These are phyloP conservation scores for Elymnias hypermnestra DNA, from an alignment of 1,140 invertebrate species.

Conservation along the genomic window DNA sequence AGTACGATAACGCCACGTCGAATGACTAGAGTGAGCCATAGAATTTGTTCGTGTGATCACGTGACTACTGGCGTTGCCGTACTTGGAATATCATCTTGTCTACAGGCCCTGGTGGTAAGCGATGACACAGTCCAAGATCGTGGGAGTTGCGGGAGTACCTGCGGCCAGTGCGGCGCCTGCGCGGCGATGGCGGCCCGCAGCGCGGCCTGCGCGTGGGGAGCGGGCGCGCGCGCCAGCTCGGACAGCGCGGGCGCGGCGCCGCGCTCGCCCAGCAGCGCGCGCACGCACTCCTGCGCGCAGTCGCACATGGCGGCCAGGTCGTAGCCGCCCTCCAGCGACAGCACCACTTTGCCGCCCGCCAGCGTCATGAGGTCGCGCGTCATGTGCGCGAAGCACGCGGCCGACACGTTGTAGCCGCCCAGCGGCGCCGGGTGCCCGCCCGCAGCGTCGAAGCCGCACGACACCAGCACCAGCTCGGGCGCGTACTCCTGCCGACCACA, in stretches of 20 bases:
- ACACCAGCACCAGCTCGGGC: slow-evolving; percentile 97
- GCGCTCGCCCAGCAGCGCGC: slow-evolving; percentile 92
- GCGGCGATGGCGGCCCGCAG: slow-evolving; percentile 92
- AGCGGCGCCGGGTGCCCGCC: slow-evolving; percentile 94
- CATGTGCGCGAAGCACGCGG: slow-evolving; percentile 98
- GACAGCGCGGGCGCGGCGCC: slow-evolving; percentile 84
- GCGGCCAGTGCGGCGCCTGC: slow-evolving; percentile 75
- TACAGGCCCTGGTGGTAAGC: no score
- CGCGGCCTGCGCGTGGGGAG: slow-evolving; percentile 90
- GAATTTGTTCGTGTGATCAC: no score
- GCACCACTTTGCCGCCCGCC: slow-evolving; percentile 90
- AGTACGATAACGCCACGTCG: no score
- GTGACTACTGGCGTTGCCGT: no score
- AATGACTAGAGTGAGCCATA: no score
- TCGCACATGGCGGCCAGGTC: slow-evolving; percentile 97
- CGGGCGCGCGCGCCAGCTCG: slow-evolving; percentile 88
- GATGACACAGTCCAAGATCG: no score
- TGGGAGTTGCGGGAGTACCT: slow-evolving; percentile 12
- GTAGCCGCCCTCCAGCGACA: slow-evolving; percentile 97
- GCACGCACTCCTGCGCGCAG: slow-evolving; percentile 96
- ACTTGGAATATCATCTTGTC: no score
- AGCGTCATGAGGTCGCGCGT: slow-evolving; percentile 94
- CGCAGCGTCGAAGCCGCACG: slow-evolving; percentile 98
- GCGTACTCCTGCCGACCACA: slow-evolving; percentile 83
- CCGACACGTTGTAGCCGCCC: slow-evolving; percentile 95